Evolutionary conservation across 2,888 invertebrate species (phyloP).

Genomic region (Dorcus hopei): DNA sequence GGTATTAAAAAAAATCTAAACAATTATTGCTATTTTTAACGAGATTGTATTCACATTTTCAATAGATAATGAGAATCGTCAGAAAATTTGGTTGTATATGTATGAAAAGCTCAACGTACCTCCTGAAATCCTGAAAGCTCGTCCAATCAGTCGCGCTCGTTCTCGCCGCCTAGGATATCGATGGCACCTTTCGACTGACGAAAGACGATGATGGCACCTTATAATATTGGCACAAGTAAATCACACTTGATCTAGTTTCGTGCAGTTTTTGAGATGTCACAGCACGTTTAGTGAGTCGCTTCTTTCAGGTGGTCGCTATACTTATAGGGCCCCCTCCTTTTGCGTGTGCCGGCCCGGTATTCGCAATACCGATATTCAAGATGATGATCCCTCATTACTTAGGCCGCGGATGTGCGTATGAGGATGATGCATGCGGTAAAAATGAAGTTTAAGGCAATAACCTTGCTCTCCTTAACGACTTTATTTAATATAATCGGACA

Average conservation of each 20-base stretch:
- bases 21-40: no score
- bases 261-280: slow-evolving; percentile 35
- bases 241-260: slow-evolving; percentile 25
- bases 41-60: no score
- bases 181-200: no score
- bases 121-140: slow-evolving; percentile 1
- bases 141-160: no score
- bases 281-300: slow-evolving; percentile 37
- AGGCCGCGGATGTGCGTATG: not conserved
- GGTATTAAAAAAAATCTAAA: no score
- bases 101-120: not conserved
- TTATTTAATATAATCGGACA: no score
- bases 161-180: no score
- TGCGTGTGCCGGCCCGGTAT: slow-evolving; percentile 24
- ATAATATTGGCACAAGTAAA: not conserved
- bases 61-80: no score
- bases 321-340: slow-evolving; percentile 42
- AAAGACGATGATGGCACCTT: slow-evolving; percentile 5
- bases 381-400: slow-evolving; percentile 16
- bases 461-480: not conserved
- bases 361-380: slow-evolving; percentile 23
- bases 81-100: no score
- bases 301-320: slow-evolving; percentile 39
- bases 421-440: not conserved
- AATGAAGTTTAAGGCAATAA: not conserved